Conservation (phyloP, 2,797 vertebrate species). For the Ammospiza maritima region DNA sequence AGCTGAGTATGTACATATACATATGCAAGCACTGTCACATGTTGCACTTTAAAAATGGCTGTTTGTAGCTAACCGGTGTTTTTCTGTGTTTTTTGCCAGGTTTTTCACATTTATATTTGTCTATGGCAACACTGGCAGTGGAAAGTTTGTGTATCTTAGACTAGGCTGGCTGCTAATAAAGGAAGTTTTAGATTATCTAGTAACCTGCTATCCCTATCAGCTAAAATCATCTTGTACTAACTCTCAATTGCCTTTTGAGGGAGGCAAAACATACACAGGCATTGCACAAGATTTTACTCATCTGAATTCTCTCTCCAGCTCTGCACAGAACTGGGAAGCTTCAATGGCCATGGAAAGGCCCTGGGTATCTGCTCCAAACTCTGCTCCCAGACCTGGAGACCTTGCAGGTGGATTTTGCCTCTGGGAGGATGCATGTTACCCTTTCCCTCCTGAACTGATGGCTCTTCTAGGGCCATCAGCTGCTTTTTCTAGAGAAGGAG, state of each 20-base stretch:
- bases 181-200: not conserved
- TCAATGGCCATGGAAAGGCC: not conserved
- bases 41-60: not conserved
- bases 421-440: not conserved
- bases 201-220: not conserved
- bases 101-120: not conserved
- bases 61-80: not conserved
- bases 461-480: not conserved
- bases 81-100: not conserved
- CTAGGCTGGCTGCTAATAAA: not conserved
- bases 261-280: not conserved
- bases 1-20: not conserved
- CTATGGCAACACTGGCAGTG: not conserved
- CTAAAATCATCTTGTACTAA: not conserved
- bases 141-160: not conserved
- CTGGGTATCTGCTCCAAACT: not conserved
- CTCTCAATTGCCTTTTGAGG: not conserved
- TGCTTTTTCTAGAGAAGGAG: not conserved
- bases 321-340: not conserved
- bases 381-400: not conserved
- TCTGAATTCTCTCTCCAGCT: not conserved
- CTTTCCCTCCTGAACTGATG: not conserved
- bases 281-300: not conserved
- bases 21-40: not conserved
- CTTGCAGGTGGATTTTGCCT: not conserved